These are phyloP conservation scores for Hypercompe scribonia DNA, from an alignment of 2,888 invertebrate genomes.

Conservation along the genomic window DNA sequence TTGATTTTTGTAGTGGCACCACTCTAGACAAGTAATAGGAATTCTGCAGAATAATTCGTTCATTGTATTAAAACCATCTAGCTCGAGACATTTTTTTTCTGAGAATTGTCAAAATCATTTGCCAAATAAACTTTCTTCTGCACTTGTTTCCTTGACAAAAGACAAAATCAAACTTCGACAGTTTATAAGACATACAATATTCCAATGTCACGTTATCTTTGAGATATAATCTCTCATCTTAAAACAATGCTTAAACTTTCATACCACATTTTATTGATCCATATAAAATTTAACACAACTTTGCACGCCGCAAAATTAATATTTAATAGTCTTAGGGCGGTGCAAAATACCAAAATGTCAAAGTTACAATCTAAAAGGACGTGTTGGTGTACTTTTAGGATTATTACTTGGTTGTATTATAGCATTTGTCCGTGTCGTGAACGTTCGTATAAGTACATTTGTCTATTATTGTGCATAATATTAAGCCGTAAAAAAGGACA, in stretches of 20 bases:
- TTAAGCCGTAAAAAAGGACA: constrained; percentile 67
- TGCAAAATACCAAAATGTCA: constrained; percentile 17
- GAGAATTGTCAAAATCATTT: background rate
- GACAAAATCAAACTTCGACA: background rate
- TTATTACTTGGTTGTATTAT: constrained; percentile 25
- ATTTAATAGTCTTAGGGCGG: constrained; percentile 10
- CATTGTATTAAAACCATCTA: background rate
- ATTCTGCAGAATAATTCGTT: background rate
- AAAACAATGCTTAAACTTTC: background rate
- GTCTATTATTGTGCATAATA: constrained; percentile 61
- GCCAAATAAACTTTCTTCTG: background rate
- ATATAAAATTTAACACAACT: constrained; percentile 2
- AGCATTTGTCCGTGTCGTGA: constrained; percentile 15
- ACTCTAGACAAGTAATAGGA: no score
- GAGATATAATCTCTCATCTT: background rate
- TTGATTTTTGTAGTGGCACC: background rate
- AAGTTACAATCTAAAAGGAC: constrained; percentile 20
- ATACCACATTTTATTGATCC: constrained; percentile 10
- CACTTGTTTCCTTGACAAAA: background rate
- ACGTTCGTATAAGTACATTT: constrained; percentile 33
- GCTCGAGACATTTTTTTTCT: background rate
- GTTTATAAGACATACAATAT: background rate
- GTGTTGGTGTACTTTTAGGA: constrained; percentile 21
- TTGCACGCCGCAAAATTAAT: constrained; percentile 14
- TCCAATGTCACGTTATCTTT: background rate